A percentile compares a stretch with the other conserved stretches of the same genome.
Evolutionary conservation across 2,113 vertebrate species (phyloP).

Genomic region (Albula goreensis): DNA sequence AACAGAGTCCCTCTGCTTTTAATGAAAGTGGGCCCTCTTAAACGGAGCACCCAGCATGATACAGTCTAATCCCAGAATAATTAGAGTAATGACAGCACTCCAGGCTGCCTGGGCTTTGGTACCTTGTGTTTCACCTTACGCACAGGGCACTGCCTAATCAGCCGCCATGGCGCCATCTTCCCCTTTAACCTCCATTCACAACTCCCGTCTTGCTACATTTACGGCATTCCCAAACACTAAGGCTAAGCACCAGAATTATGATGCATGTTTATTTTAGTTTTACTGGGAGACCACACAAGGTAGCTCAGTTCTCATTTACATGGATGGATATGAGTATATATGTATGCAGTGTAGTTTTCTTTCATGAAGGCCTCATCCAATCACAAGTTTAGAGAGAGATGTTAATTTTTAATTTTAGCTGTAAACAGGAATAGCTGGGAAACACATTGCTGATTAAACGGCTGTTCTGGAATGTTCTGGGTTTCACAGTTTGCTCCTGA

Average conservation of each 20-base stretch:
- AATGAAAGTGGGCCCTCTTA: slow-evolving; percentile 35
- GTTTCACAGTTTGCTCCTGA: slow-evolving; percentile 33
- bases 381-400: background rate
- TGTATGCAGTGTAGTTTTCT: background rate
- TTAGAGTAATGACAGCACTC: slow-evolving; percentile 40
- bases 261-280: no score
- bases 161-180: slow-evolving; percentile 20
- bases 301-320: no score
- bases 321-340: no score
- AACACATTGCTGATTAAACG: slow-evolving; percentile 29
- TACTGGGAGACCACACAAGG: no score
- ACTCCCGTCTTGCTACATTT: slow-evolving; percentile 24
- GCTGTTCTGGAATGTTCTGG: slow-evolving; percentile 13
- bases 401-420: background rate
- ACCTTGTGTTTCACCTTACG: background rate
- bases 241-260: no score
- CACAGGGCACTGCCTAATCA: background rate
- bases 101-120: slow-evolving; percentile 3
- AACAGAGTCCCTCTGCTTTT: slow-evolving; percentile 27
- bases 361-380: background rate
- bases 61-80: slow-evolving; percentile 49
- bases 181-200: slow-evolving; percentile 33
- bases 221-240: no score
- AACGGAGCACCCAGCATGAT: slow-evolving; percentile 25
- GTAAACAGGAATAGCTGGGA: slow-evolving; percentile 29